Evolutionary conservation across 2,113 vertebrate genomes (phyloP).

Genomic region (Chloropsis hardwickii): DNA sequence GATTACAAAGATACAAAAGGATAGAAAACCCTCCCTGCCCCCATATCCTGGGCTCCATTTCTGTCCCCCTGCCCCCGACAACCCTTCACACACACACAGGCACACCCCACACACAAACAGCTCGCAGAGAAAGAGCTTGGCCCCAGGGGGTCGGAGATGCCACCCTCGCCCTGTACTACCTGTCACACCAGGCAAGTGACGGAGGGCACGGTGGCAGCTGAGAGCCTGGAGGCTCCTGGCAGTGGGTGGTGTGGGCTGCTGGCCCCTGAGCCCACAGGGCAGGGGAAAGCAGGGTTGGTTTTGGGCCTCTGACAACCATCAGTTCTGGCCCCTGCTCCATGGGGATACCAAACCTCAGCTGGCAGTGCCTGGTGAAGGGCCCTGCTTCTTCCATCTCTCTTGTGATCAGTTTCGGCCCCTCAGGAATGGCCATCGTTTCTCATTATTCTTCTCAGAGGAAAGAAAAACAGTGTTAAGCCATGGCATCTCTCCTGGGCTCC

Average conservation of each 20-base stretch:
- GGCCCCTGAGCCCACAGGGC: not conserved
- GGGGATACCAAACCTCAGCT: slow-evolving; percentile 56
- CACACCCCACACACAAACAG: not conserved
- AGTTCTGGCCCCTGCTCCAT: slow-evolving; percentile 27
- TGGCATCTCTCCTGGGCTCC: not conserved
- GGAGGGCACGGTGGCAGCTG: not conserved
- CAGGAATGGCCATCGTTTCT: slow-evolving; percentile 94
- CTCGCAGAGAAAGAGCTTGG: slow-evolving; percentile 17
- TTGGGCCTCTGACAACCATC: slow-evolving; percentile 13
- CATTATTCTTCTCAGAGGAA: slow-evolving; percentile 78
- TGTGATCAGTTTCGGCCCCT: slow-evolving; percentile 36
- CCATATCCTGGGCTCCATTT: slow-evolving; percentile 30
- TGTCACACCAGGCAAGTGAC: not conserved
- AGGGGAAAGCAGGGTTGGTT: not conserved
- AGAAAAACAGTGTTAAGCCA: not conserved
- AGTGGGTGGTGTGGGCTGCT: not conserved
- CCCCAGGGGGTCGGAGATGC: not conserved
- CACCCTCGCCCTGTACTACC: not conserved
- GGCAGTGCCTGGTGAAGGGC: slow-evolving; percentile 27
- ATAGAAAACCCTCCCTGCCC: slow-evolving; percentile 82
- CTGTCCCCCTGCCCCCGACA: slow-evolving; percentile 27
- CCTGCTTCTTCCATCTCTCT: slow-evolving; percentile 26
- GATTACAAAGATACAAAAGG: slow-evolving; percentile 98
- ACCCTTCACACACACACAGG: not conserved
- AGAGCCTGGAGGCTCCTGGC: not conserved